Conservation (phyloP, 2,888 invertebrate species). For the Sceliomorpha sp. region DNA sequence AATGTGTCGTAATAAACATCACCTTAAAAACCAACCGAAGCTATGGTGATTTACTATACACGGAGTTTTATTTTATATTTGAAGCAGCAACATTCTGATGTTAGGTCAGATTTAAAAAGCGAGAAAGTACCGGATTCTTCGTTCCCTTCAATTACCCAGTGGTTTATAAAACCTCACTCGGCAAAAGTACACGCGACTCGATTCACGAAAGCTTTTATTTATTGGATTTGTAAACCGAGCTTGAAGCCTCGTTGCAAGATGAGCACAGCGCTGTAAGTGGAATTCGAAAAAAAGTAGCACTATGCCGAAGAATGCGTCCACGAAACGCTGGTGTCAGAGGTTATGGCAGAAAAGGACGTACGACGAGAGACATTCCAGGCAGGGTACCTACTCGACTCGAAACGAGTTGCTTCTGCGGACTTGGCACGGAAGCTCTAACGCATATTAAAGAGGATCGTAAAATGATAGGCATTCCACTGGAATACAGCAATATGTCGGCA, state of each 20-base stretch:
- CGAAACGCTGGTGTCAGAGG: conserved; percentile 66
- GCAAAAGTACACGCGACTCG: too few relatives aligned
- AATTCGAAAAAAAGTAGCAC: conserved; percentile 51
- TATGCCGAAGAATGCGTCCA: conserved; percentile 51
- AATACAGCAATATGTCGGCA: conserved; percentile 51
- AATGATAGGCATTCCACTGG: conserved; percentile 56
- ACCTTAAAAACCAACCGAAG: too few relatives aligned
- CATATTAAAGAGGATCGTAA: conserved; percentile 56
- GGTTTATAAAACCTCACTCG: too few relatives aligned
- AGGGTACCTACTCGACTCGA: conserved; percentile 47
- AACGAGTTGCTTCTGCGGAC: conserved; percentile 52
- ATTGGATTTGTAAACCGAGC: neutral
- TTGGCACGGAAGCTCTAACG: conserved; percentile 54
- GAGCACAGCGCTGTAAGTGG: conserved; percentile 14
- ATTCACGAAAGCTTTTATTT: neutral
- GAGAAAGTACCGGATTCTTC: too few relatives aligned
- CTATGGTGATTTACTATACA: too few relatives aligned
- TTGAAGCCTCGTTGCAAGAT: conserved; percentile 21
- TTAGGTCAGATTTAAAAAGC: too few relatives aligned
- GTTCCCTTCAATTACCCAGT: too few relatives aligned
- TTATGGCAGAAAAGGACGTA: conserved; percentile 72
- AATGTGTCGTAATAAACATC: too few relatives aligned
- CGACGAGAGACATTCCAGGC: conserved; percentile 56
- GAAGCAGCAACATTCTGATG: too few relatives aligned
- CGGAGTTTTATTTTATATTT: too few relatives aligned